Evolutionary conservation across 1,140 invertebrate genomes (phyloP), one percentile per base, ranked within the genome.

Genomic region (Zaprionus ornatus): DNA sequence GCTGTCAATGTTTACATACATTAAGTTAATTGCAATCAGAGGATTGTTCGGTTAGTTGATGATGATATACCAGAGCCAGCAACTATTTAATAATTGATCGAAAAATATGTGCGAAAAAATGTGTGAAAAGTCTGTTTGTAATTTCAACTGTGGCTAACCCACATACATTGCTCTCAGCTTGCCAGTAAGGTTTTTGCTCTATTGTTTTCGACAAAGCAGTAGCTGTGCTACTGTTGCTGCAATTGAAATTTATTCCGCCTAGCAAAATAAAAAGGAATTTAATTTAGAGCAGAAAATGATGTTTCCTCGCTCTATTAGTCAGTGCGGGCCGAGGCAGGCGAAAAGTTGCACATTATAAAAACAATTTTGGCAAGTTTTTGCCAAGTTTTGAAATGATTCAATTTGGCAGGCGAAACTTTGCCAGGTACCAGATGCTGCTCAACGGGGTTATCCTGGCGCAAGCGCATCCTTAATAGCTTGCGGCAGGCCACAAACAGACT

Each of bases 321-420:
- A 56, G 75, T 50, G 67, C n/a, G 75, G 52, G 67, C 23, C 0
- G 29, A 32, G n/a, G 48, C 55, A 15, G 45, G 40, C 45, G 17
- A 10, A 68, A 82, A 82, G 73, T 75, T 83, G 62, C 48, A 61
- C 73, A 88, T 87, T 87, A 84, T 84, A 81, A 84, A 84, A 87
- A 82, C 84, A 87, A 88, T 80, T 87, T 87, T 48, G 61, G 63
- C 60, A 79, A 76, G 74, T 77, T 79, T 73, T 67, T 73, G 77
- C 59, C 77, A 78, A 86, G 77, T 88, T 87, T 79, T 50, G 63
- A 74, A 82, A 78, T 87, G 80, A 82, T 79, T 80, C 77, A 88
- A 87, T 87, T 87, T 87, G 66, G 56, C 67, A 77, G 65, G 57
- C 67, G 63, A 82, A 87, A 88, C 66, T 80, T 87, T 71, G 45